Evolutionary conservation across 2,797 vertebrate species (phyloP).

Genomic region (Darevskia nairensis): DNA sequence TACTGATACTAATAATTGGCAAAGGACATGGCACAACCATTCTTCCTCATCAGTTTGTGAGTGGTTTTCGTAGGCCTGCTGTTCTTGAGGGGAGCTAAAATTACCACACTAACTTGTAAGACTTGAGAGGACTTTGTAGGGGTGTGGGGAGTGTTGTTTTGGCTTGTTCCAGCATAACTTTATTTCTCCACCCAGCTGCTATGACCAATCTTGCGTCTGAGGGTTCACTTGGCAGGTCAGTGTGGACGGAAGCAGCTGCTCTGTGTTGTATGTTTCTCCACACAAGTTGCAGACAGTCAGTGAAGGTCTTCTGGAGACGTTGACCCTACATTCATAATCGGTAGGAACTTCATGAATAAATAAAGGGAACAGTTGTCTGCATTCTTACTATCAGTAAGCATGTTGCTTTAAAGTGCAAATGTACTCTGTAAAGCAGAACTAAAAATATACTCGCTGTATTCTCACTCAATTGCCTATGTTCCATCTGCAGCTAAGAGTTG

Average conservation of each 20-base stretch:
- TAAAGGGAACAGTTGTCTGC: constrained; percentile 1
- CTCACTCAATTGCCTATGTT: not conserved
- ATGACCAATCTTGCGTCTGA: not conserved
- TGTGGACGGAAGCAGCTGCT: not conserved
- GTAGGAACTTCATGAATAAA: constrained; percentile 15
- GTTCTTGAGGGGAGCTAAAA: not conserved
- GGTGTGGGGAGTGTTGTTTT: not conserved
- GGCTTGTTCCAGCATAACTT: not conserved
- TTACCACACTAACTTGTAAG: not conserved
- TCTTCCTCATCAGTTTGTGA: not conserved
- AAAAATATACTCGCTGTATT: not conserved
- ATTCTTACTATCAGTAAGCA: not conserved
- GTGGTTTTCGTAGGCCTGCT: not conserved
- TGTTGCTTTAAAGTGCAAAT: not conserved
- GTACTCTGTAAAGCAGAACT: not conserved
- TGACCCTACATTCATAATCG: not conserved
- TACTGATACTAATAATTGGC: not conserved
- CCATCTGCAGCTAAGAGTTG: not conserved
- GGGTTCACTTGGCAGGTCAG: not conserved
- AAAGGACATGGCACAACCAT: not conserved
- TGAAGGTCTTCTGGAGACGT: not conserved
- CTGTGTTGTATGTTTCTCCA: not conserved
- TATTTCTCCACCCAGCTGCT: not conserved
- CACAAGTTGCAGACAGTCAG: not conserved
- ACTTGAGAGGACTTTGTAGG: not conserved